Conservation (phyloP, 92 coral and sea anemone genomes). For the Phymanthus crucifer region DNA sequence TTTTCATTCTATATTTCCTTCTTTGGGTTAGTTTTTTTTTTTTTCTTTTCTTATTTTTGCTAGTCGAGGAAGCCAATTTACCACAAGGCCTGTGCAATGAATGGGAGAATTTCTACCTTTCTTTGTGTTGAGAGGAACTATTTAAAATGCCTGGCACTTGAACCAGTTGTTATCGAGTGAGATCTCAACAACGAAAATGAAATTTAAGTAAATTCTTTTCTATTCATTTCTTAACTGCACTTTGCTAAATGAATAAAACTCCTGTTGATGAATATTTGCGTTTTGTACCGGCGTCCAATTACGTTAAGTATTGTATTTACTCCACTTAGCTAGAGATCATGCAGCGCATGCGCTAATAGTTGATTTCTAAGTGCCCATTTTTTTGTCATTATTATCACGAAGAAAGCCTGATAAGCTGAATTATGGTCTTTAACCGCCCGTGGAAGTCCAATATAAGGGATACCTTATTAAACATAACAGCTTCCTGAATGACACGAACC, state of each 20-base stretch:
- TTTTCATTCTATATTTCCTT: slow-evolving; percentile 3
- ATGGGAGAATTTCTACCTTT: not conserved
- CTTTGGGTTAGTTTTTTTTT: not conserved
- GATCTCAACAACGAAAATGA: not conserved
- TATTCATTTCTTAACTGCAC: not conserved
- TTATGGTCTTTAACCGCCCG: not conserved
- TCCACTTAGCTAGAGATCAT: not conserved
- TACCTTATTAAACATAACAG: not conserved
- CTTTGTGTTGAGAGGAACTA: not conserved
- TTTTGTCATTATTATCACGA: too few relatives aligned
- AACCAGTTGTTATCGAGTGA: not conserved
- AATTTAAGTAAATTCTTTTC: not conserved
- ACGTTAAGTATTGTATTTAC: too few relatives aligned
- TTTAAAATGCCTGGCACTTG: not conserved
- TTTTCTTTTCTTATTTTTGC: not conserved
- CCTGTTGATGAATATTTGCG: too few relatives aligned
- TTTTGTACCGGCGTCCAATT: too few relatives aligned
- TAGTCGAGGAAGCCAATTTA: not conserved
- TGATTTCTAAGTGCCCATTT: not conserved
- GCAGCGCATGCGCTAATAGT: not conserved
- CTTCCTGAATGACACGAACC: not conserved
- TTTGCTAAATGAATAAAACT: not conserved
- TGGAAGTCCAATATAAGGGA: not conserved
- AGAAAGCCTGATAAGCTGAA: too few relatives aligned
- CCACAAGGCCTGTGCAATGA: not conserved